These are phyloP conservation scores for Calycopis cecrops DNA, from an alignment of 1,140 invertebrate genomes.

Conservation along the genomic window DNA sequence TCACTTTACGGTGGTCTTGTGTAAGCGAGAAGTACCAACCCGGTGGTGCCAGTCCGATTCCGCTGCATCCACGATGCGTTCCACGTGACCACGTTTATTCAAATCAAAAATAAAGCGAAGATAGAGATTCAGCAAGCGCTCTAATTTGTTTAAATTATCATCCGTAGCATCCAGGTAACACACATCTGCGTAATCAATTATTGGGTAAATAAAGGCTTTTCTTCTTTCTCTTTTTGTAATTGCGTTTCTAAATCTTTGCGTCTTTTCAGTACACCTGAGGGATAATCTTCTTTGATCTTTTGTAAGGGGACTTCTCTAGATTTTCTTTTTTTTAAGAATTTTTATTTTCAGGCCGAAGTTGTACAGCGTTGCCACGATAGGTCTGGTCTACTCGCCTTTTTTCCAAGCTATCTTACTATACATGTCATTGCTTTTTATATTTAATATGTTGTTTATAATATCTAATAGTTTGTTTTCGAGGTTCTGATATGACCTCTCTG, in stretches of 20 bases:
- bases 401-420: slow-evolving; percentile 16
- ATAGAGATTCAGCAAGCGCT: no score
- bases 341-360: slow-evolving; percentile 14
- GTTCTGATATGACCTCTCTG: slow-evolving; percentile 11
- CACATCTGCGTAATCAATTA: no score
- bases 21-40: no score
- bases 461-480: slow-evolving; percentile 9
- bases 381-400: slow-evolving; percentile 9
- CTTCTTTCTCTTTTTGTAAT: slow-evolving; percentile 11
- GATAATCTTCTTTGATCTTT: slow-evolving; percentile 19
- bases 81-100: no score
- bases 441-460: slow-evolving; percentile 15
- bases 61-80: no score
- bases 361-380: slow-evolving; percentile 1
- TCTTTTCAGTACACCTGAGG: no score
- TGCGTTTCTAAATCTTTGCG: slow-evolving; percentile 4
- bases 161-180: no score
- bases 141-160: no score
- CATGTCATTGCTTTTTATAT: slow-evolving; percentile 7
- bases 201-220: no score
- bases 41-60: no score
- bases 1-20: no score
- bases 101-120: no score
- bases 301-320: slow-evolving; percentile 3
- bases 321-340: slow-evolving; percentile 9